phyloP scores from a whole-genome alignment of 2,888 invertebrate genomes.

The Eubasilissa splendida region DNA sequence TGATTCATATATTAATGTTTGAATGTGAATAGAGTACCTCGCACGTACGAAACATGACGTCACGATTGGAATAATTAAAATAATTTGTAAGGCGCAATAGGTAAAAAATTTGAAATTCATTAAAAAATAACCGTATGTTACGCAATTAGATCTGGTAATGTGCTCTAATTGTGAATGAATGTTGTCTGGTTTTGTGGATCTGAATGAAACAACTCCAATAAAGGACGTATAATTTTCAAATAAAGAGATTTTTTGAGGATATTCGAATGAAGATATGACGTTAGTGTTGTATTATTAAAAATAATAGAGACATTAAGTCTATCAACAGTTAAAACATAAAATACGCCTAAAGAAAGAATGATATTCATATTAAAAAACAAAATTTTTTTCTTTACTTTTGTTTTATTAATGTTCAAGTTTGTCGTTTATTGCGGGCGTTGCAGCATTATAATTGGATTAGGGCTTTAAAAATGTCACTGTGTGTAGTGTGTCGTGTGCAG shows the following conservation, averaged over 20 bases:
- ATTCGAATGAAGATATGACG: slow-evolving; percentile 3
- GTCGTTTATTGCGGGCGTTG: too few species aligned
- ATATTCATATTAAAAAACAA: too few species aligned
- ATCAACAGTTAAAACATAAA: too few species aligned
- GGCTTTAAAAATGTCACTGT: slow-evolving; percentile 20
- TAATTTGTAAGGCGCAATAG: slow-evolving; percentile 23
- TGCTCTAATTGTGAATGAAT: slow-evolving; percentile 2
- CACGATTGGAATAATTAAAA: slow-evolving; percentile 25
- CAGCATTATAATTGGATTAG: not conserved
- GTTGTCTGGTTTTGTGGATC: not conserved
- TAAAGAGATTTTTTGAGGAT: slow-evolving; percentile 23
- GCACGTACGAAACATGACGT: slow-evolving; percentile 1
- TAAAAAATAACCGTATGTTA: slow-evolving; percentile 26
- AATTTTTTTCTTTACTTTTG: too few species aligned
- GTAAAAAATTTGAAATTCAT: slow-evolving; percentile 33
- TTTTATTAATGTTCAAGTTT: too few species aligned
- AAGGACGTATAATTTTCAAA: slow-evolving; percentile 21
- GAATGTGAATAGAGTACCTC: slow-evolving; percentile 1
- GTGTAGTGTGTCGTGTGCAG: slow-evolving; percentile 20
- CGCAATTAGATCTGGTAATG: slow-evolving; percentile 21
- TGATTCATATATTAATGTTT: slow-evolving; percentile 12
- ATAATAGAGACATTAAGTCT: not conserved
- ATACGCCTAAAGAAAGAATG: too few species aligned
- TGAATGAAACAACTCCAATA: slow-evolving; percentile 10
- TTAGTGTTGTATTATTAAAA: not conserved